Percentiles rank a stretch among this genome's conserved stretches.
These are phyloP conservation scores for Thalpophila matura DNA, from an alignment of 2,888 invertebrate species.

Conservation along the genomic window DNA sequence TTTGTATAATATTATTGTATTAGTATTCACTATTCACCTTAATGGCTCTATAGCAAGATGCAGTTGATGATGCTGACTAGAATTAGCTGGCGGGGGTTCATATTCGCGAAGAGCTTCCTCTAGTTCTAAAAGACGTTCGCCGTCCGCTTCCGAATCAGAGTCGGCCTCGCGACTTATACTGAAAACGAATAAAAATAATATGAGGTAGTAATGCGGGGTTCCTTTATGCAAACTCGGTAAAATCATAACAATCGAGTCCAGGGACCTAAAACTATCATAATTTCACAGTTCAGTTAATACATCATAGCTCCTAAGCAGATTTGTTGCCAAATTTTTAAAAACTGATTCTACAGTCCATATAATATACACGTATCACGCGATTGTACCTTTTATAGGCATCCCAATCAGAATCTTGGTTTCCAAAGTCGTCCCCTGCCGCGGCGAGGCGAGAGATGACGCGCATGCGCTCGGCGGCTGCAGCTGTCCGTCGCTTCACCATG, in stretches of 20 bases:
- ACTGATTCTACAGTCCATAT: too few relatives aligned
- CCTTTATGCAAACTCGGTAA: too few relatives aligned
- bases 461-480: conserved; percentile 98
- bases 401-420: conserved; percentile 98
- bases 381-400: conserved; percentile 97
- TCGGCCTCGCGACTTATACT: conserved; percentile 91
- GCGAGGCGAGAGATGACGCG: conserved; percentile 97
- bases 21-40: conserved; percentile 71
- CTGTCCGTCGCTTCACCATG: conserved; percentile 96
- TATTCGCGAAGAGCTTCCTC: conserved; percentile 96
- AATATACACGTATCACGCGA: not conserved
- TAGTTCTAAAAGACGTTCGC: conserved; percentile 96
- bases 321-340: too few relatives aligned
- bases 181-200: conserved; percentile 17
- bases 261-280: too few relatives aligned
- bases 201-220: not conserved
- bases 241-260: too few relatives aligned
- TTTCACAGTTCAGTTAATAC: too few relatives aligned
- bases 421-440: conserved; percentile 95
- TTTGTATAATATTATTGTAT: too few relatives aligned
- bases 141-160: conserved; percentile 98
- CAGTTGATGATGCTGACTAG: conserved; percentile 93
- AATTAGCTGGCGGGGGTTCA: conserved; percentile 92
- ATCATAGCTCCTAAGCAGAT: too few relatives aligned
- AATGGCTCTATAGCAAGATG: conserved; percentile 93